These are phyloP conservation scores for Leptogaster cylindrica DNA, from an alignment of 2,888 invertebrate species.

Conservation along the genomic window DNA sequence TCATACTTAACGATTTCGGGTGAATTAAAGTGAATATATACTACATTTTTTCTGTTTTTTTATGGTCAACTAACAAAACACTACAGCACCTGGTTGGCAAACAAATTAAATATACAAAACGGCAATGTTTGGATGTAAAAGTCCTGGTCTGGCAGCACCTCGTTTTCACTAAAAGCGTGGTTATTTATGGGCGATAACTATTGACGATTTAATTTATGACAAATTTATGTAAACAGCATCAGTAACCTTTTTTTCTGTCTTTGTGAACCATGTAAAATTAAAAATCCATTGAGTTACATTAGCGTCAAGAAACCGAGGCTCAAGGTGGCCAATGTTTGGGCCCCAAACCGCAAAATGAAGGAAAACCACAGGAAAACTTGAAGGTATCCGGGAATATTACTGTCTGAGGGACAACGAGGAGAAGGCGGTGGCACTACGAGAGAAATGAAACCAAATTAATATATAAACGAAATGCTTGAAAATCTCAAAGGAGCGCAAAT, in stretches of 20 bases:
- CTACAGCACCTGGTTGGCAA: constrained; percentile 22
- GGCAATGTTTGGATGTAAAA: constrained; percentile 12
- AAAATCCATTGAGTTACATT: not conserved
- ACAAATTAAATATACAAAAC: constrained; percentile 2
- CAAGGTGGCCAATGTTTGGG: too few relatives aligned
- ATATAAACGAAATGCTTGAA: constrained; percentile 14
- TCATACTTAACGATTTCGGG: constrained; percentile 31
- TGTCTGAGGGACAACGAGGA: not conserved
- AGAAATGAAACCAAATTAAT: constrained; percentile 5
- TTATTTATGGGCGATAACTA: constrained; percentile 29
- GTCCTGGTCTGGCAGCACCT: constrained; percentile 27
- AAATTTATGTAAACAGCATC: constrained; percentile 26
- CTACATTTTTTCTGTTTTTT: too few relatives aligned
- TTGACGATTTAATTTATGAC: constrained; percentile 36
- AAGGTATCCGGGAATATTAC: not conserved
- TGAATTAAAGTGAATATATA: constrained; percentile 34
- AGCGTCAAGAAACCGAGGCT: not conserved
- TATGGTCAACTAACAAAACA: not conserved
- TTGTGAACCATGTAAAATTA: constrained; percentile 3
- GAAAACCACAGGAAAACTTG: not conserved
- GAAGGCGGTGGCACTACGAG: not conserved
- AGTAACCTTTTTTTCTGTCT: not conserved
- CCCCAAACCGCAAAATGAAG: not conserved
- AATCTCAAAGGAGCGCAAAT: constrained; percentile 18
- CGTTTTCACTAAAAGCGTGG: constrained; percentile 20